Conservation (phyloP, 2,888 invertebrate species). For the Ephialtes manifestator region DNA sequence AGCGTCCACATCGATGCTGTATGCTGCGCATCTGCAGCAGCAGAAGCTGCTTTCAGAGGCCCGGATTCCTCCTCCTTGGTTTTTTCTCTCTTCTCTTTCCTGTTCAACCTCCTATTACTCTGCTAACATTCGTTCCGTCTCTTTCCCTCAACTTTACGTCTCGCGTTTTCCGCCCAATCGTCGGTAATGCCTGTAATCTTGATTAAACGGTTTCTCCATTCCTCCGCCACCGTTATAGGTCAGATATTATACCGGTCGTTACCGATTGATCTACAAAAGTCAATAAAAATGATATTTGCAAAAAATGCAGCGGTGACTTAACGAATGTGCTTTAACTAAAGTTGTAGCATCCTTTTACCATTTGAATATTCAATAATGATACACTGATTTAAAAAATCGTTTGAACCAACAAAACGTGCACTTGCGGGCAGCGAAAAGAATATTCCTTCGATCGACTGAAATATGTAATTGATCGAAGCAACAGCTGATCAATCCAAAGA, state of each 20-base stretch:
- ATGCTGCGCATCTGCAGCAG: constrained; percentile 57
- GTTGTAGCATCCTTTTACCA: too few relatives aligned
- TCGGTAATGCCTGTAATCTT: background rate
- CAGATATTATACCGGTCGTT: background rate
- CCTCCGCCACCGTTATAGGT: background rate
- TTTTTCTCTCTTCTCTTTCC: constrained; percentile 1
- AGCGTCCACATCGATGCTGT: constrained; percentile 72
- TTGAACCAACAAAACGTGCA: too few relatives aligned
- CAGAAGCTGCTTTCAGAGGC: constrained; percentile 42
- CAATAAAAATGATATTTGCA: background rate
- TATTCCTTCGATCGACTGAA: too few relatives aligned
- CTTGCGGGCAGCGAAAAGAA: too few relatives aligned
- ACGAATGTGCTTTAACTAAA: too few relatives aligned
- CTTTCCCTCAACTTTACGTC: background rate
- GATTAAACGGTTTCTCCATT: background rate
- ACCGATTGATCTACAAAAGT: background rate
- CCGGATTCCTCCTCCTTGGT: constrained; percentile 8
- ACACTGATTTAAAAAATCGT: too few relatives aligned
- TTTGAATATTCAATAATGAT: too few relatives aligned
- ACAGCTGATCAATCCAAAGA: too few relatives aligned
- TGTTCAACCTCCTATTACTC: constrained; percentile 1
- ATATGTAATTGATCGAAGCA: too few relatives aligned
- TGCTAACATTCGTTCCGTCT: constrained; percentile 30
- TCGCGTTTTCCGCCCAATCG: background rate
- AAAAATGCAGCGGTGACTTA: too few relatives aligned